Evolutionary conservation across 2,888 invertebrate genomes (phyloP).

Genomic region (Anarsia innoxiella): DNA sequence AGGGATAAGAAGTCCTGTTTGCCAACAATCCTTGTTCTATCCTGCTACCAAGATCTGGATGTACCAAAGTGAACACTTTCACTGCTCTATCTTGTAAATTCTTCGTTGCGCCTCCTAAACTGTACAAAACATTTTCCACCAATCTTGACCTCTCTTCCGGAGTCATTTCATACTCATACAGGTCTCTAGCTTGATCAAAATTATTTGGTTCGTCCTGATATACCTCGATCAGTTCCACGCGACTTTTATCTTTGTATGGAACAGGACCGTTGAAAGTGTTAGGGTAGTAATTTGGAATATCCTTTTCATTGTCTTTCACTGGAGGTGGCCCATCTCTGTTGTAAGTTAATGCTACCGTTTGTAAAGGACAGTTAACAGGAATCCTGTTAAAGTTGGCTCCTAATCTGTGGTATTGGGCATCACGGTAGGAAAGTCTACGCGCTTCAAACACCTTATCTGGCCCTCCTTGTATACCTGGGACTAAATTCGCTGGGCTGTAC

Average conservation of each 20-base stretch:
- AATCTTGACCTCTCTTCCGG: slow-evolving; percentile 80
- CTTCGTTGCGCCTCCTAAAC: slow-evolving; percentile 79
- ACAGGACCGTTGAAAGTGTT: slow-evolving; percentile 92
- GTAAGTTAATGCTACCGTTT: slow-evolving; percentile 70
- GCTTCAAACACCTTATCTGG: slow-evolving; percentile 91
- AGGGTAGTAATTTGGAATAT: slow-evolving; percentile 93
- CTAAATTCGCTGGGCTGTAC: slow-evolving; percentile 87
- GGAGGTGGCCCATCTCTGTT: slow-evolving; percentile 89
- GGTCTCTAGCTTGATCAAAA: slow-evolving; percentile 83
- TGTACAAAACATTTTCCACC: slow-evolving; percentile 83
- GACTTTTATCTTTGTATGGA: slow-evolving; percentile 73
- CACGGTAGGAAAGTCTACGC: slow-evolving; percentile 86
- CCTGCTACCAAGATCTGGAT: slow-evolving; percentile 82
- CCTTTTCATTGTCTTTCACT: slow-evolving; percentile 82
- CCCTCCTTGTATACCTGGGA: slow-evolving; percentile 90
- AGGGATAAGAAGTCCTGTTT: slow-evolving; percentile 12
- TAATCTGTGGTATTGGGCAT: slow-evolving; percentile 87
- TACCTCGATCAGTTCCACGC: slow-evolving; percentile 61
- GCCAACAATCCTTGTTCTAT: slow-evolving; percentile 28
- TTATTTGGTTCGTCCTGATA: slow-evolving; percentile 84
- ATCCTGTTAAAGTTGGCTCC: slow-evolving; percentile 92
- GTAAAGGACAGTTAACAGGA: slow-evolving; percentile 92
- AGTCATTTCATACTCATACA: slow-evolving; percentile 85
- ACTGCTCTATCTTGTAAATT: slow-evolving; percentile 77
- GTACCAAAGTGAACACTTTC: slow-evolving; percentile 85